Evolutionary conservation across 1,140 invertebrate species (phyloP), one percentile per base, ranked within the genome.

Genomic region (Hesperophylax magnus): DNA sequence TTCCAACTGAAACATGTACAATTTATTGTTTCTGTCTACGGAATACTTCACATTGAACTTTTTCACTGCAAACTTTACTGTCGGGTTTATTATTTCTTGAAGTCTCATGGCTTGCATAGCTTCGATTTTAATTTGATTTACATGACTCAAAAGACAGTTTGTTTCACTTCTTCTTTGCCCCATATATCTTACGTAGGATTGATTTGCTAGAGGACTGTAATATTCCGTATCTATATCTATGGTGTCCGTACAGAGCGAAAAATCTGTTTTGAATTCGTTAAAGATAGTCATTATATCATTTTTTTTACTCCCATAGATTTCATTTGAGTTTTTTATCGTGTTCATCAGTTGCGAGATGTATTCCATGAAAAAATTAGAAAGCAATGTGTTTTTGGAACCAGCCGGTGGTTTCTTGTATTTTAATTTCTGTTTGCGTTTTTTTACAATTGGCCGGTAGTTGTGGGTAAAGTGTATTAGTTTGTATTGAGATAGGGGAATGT

Each of bases 101-200:
- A 67, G 34, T 14, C 63, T 17, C 14, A 27, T 39, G 7, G 3
- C 0, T 67, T 67, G 7, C 3, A 15, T 8, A 5, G 11, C 31
- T 11, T 67, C 63, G 6, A 67, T 17, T 18, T 15, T 22, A 17
- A 17, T 67, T 31, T 67, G 63, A 67, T 39, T 17, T 8, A 4
- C 8, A 15, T 67, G 9, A 67, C 11, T 67, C 63, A 15, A 67
- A 11, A n/a, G n/a, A 17, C 2, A 31, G 63, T 8, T 15, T 31
- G n/a, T 67, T 17, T 3, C 4, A 7, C 9, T 17, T n/a, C 31
- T n/a, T 17, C 34, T 9, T 9, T 67, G 63, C 3, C 63, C 63
- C 63, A 67, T 27, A 15, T 67, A 67, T 67, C 63, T 67, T 0
- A 67, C 34, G 34, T 67, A 67, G n/a, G 24, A 31, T 27, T 17